These are phyloP conservation scores for Cladorhizidae sp. DNA, from an alignment of 37 sponge, comb jelly and placozoan genomes.

Conservation along the genomic window DNA sequence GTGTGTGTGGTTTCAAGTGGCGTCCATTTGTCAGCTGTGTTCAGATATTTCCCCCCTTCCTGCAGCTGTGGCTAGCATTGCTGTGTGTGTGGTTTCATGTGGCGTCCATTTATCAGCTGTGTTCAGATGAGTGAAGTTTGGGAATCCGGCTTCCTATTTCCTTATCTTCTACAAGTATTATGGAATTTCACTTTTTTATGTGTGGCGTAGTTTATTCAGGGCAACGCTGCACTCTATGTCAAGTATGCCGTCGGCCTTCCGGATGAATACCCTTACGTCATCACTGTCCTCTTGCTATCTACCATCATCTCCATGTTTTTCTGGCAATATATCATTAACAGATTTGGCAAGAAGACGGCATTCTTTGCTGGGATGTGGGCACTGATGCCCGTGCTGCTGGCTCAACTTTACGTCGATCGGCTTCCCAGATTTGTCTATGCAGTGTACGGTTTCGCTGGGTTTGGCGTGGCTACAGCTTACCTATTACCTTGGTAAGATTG, in stretches of 20 bases:
- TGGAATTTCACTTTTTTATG: too few species aligned
- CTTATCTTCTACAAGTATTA: too few species aligned
- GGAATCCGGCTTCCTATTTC: background rate
- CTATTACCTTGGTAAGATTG: constrained; percentile 78
- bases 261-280: constrained; percentile 65
- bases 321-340: constrained; percentile 68
- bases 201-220: constrained; percentile 75
- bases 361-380: constrained; percentile 60
- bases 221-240: constrained; percentile 67
- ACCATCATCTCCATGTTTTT: constrained; percentile 57
- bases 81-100: too few species aligned
- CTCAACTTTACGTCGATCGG: constrained; percentile 32
- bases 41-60: too few species aligned
- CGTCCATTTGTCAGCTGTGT: too few species aligned
- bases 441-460: constrained; percentile 41
- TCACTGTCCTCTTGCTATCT: constrained; percentile 42
- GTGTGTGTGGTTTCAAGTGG: too few species aligned
- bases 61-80: too few species aligned
- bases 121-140: too few species aligned
- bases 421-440: constrained; percentile 14
- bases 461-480: constrained; percentile 57
- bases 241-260: constrained; percentile 62
- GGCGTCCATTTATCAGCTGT: too few species aligned
- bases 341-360: constrained; percentile 77
- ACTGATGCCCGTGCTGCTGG: constrained; percentile 22